Conservation (phyloP, 1,140 invertebrate genomes). For the Marisa cornuarietis region DNA sequence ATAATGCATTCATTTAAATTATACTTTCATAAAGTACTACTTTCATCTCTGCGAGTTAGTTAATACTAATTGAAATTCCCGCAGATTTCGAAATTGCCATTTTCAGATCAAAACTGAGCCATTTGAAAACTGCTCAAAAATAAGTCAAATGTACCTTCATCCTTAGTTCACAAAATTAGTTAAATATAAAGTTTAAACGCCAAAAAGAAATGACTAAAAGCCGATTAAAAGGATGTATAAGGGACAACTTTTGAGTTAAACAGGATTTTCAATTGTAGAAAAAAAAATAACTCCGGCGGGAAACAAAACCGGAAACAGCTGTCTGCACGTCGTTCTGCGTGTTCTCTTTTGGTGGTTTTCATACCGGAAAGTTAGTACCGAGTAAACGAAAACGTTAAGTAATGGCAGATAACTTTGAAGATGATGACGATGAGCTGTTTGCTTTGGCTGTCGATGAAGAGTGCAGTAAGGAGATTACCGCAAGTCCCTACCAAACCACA, state of each 20-base stretch:
- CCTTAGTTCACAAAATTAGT: too few species aligned
- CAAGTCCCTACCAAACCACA: not conserved
- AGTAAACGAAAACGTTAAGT: not conserved
- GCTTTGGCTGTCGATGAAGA: not conserved
- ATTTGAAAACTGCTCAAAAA: too few species aligned
- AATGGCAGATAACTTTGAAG: conserved; percentile 39
- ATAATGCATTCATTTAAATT: too few species aligned
- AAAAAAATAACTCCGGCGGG: not conserved
- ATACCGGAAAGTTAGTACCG: not conserved
- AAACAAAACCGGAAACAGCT: not conserved
- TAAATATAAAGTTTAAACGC: too few species aligned
- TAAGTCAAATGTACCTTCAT: too few species aligned
- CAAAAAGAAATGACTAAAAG: not conserved
- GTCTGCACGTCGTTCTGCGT: not conserved
- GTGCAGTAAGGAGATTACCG: not conserved
- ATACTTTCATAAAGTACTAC: too few species aligned
- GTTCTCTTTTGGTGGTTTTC: not conserved
- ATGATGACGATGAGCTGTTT: conserved; percentile 35
- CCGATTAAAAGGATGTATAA: not conserved
- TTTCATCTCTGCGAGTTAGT: too few species aligned
- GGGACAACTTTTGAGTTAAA: not conserved
- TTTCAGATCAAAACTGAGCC: too few species aligned
- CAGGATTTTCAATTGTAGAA: not conserved
- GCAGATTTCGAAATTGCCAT: too few species aligned
- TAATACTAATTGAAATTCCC: too few species aligned